phyloP scores from a whole-genome alignment of 2,888 invertebrate genomes.

The Drosophila silvestris region DNA sequence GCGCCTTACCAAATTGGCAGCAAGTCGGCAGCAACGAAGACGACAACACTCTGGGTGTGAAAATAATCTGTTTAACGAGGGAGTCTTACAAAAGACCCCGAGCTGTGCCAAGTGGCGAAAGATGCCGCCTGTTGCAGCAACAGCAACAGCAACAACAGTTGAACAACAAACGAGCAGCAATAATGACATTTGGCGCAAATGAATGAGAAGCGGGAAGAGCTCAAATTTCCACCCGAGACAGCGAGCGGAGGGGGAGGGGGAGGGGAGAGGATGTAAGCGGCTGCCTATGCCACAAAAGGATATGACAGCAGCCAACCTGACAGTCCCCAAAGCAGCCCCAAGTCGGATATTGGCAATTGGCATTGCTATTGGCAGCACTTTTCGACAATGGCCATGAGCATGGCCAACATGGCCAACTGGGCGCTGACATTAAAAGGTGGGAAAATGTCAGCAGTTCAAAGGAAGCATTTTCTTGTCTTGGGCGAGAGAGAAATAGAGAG shows the following conservation, averaged over 20 bases:
- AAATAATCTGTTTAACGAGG: slow-evolving; percentile 85
- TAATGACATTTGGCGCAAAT: slow-evolving; percentile 82
- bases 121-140: slow-evolving; percentile 56
- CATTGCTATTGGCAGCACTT: not conserved
- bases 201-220: slow-evolving; percentile 68
- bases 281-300: slow-evolving; percentile 70
- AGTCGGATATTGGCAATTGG: slow-evolving; percentile 16
- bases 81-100: slow-evolving; percentile 83
- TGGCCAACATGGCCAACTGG: slow-evolving; percentile 30
- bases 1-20: slow-evolving; percentile 74
- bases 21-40: slow-evolving; percentile 38
- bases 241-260: not conserved
- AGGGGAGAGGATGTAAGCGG: slow-evolving; percentile 8
- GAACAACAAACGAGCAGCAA: slow-evolving; percentile 79
- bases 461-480: slow-evolving; percentile 16
- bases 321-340: slow-evolving; percentile 40
- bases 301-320: slow-evolving; percentile 73
- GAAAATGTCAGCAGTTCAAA: slow-evolving; percentile 83
- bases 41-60: slow-evolving; percentile 55
- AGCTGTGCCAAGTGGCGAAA: slow-evolving; percentile 48
- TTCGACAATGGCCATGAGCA: slow-evolving; percentile 36
- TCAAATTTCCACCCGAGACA: slow-evolving; percentile 60
- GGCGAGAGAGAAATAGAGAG: not conserved
- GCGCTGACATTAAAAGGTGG: slow-evolving; percentile 84
- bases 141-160: slow-evolving; percentile 23